Evolutionary conservation across 2,113 vertebrate genomes (phyloP), one percentile per base, ranked within the genome.

Genomic region (Eretmochelys imbricata): DNA sequence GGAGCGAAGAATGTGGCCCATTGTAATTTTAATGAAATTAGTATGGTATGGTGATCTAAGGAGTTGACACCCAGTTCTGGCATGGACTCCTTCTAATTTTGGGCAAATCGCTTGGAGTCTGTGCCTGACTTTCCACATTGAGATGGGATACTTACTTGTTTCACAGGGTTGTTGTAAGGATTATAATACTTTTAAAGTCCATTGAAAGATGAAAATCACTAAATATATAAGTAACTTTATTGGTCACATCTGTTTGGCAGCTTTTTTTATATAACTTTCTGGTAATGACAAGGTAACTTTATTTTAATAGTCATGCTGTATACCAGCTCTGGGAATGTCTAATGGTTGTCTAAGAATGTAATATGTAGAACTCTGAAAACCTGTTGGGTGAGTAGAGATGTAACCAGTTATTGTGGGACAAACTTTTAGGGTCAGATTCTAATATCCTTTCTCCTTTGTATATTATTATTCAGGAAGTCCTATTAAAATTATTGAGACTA

Each of bases 401-500:
- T 55, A 50, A 1, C 4, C 9, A 53, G 14, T 48, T 78, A 78
- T 48, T 48, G 7, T 46, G 75, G 46, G 75, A 29, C 24, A 78
- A 16, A 48, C 25, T 78, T 78, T 72, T 72, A 72, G 17, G n/a
- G 9, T 38, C 25, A 48, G 42, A 48, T 76, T 76, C 24, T 22
- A 24, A 46, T 24, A 78, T 25, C 6, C 25, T 48, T 16, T 46
- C 17, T 42, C 20, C 38, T 42, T 38, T 38, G 10, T 48, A 14
- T 78, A 78, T 48, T 46, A 90, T 90, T 90, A 59, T 25, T 12
- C 27, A 5, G 3, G 0, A 75, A 7, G 2, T 11, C 14, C 14
- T 75, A 0, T 2, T 65, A 49, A 17, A 48, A 2, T 0, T 59
- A 31, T 38, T 80, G 69, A 1, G 9, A 10, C 85, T 69, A 31